Conservation (phyloP, 2,888 invertebrate genomes). For the Habroteleia sp. region DNA sequence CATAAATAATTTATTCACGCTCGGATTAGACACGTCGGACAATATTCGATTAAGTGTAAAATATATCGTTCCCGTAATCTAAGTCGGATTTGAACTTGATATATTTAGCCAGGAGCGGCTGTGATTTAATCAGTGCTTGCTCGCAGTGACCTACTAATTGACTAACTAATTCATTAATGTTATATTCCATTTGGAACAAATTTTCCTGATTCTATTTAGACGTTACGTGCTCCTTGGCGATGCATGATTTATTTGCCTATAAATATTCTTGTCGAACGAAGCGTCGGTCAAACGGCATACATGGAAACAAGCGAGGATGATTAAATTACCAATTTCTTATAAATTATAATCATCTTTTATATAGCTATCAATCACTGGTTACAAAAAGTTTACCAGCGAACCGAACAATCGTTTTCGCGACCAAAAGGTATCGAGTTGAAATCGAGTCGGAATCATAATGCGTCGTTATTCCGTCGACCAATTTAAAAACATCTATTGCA, state of each 20-base stretch:
- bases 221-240: neutral
- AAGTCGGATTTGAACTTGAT: slow-evolving; percentile 13
- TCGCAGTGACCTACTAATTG: neutral
- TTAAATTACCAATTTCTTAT: slow-evolving; percentile 32
- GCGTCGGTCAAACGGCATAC: slow-evolving; percentile 1
- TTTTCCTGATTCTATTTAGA: neutral
- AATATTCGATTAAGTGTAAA: slow-evolving; percentile 26
- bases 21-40: slow-evolving; percentile 12
- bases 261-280: slow-evolving; percentile 7
- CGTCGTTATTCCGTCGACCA: no score
- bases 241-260: slow-evolving; percentile 22
- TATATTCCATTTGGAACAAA: neutral
- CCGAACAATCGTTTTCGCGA: slow-evolving; percentile 1
- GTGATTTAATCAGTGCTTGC: slow-evolving; percentile 2
- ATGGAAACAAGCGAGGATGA: slow-evolving; percentile 19
- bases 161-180: slow-evolving; percentile 4
- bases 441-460: no score
- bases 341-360: slow-evolving; percentile 9
- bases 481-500: no score
- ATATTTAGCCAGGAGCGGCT: neutral
- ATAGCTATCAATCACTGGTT: slow-evolving; percentile 16
- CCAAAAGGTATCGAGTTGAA: neutral
- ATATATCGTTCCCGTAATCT: slow-evolving; percentile 16
- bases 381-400: neutral
- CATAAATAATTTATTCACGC: slow-evolving; percentile 13